Percentiles rank a stretch among this genome's conserved stretches.
Evolutionary conservation across 2,888 invertebrate genomes (phyloP).

Genomic region (Acleris literana): DNA sequence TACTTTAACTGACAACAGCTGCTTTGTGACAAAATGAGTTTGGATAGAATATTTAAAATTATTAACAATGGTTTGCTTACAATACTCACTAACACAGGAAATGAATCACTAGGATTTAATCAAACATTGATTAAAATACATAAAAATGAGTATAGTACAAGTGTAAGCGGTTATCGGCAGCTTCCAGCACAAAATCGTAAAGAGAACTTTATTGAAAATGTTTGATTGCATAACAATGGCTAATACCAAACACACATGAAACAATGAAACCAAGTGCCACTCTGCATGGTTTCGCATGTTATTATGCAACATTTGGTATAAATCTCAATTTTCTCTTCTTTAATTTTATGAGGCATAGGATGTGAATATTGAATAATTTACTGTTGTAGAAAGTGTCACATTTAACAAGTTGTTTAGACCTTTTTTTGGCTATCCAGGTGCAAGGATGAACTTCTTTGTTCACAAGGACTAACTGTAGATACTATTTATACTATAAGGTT

Average conservation of each 20-base stretch:
- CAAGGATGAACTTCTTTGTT: constrained; percentile 1
- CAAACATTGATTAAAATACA: constrained; percentile 66
- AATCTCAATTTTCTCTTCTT: constrained; percentile 49
- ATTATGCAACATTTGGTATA: constrained; percentile 50
- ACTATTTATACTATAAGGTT: neutral
- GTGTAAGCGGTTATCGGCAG: constrained; percentile 61
- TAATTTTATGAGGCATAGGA: constrained; percentile 30
- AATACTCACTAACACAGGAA: constrained; percentile 48
- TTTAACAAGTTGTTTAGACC: constrained; percentile 1
- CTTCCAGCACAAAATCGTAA: constrained; percentile 66
- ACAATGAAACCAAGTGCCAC: constrained; percentile 67
- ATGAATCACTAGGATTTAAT: constrained; percentile 64
- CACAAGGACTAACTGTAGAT: neutral
- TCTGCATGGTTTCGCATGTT: constrained; percentile 48
- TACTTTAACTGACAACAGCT: neutral
- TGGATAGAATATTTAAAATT: constrained; percentile 7
- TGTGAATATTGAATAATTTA: constrained; percentile 29
- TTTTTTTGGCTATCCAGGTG: neutral
- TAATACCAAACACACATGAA: constrained; percentile 64
- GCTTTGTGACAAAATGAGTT: constrained; percentile 1
- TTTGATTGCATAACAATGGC: constrained; percentile 79
- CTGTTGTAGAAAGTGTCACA: constrained; percentile 35
- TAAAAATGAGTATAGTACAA: constrained; percentile 50
- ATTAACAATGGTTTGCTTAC: constrained; percentile 4
- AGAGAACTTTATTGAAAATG: constrained; percentile 78